Percentiles rank a stretch among this genome's conserved stretches.
Conservation (phyloP, 2,797 vertebrate genomes). For the Schizothorax lantsangensis region DNA sequence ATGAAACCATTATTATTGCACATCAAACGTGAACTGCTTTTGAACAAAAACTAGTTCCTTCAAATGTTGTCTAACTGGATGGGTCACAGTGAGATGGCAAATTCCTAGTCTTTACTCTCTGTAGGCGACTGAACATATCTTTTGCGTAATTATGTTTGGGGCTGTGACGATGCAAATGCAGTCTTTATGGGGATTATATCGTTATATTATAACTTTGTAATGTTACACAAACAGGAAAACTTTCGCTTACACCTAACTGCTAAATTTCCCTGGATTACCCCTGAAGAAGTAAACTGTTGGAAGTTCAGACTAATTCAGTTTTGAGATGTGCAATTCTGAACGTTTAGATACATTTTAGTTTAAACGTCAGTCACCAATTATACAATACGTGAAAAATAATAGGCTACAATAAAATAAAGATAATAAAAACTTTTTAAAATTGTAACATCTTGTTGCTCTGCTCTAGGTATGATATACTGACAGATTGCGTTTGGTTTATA, state of each 20-base stretch:
- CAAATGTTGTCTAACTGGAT: slow-evolving; percentile 22
- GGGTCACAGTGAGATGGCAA: background rate
- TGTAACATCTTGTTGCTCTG: too few relatives aligned
- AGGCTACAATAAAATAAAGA: background rate
- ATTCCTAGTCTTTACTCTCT: background rate
- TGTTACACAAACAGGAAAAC: background rate
- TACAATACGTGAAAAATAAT: background rate
- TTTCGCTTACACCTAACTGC: background rate
- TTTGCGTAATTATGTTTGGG: background rate
- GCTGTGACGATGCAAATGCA: background rate
- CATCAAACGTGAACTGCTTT: background rate
- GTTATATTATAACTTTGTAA: background rate
- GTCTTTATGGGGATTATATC: background rate
- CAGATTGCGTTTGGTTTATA: background rate
- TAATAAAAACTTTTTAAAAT: background rate
- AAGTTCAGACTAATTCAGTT: background rate
- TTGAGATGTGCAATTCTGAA: background rate
- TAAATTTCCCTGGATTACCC: background rate
- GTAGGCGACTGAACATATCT: background rate
- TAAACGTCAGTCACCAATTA: background rate
- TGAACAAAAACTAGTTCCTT: background rate
- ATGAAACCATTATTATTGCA: background rate
- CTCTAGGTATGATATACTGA: background rate
- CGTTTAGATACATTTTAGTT: background rate
- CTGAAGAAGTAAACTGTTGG: background rate